Evolutionary conservation across 2,797 vertebrate genomes (phyloP).

Genomic region (Phaenicophaeus curvirostris): DNA sequence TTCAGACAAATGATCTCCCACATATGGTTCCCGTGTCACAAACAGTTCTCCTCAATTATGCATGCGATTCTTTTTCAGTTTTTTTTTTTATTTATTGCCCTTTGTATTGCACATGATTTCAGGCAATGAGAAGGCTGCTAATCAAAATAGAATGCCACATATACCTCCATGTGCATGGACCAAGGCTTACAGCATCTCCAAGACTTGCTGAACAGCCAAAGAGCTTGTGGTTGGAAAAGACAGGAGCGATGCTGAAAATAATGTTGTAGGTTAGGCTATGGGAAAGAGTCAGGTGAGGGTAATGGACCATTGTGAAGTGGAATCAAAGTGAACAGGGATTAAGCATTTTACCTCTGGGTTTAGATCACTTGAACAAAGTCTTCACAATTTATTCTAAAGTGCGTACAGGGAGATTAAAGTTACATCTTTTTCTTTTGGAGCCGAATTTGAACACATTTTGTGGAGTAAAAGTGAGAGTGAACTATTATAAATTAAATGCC

Average conservation of each 20-base stretch:
- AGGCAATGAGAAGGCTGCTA: not conserved
- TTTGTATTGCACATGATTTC: not conserved
- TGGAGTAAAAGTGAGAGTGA: not conserved
- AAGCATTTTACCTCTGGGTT: not conserved
- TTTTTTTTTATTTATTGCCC: not conserved
- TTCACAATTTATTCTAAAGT: not conserved
- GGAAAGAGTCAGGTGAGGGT: not conserved
- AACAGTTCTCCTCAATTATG: not conserved
- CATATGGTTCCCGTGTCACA: not conserved
- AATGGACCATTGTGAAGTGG: not conserved
- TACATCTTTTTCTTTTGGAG: not conserved
- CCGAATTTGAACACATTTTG: not conserved
- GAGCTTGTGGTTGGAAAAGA: not conserved
- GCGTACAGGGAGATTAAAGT: not conserved
- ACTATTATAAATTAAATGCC: not conserved
- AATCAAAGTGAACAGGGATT: not conserved
- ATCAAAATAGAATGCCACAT: not conserved
- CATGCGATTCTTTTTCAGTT: not conserved
- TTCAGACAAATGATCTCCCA: slow-evolving; percentile 38
- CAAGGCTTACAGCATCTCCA: not conserved
- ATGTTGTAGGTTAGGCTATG: not conserved
- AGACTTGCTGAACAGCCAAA: not conserved
- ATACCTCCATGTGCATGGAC: not conserved
- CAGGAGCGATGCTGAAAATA: not conserved
- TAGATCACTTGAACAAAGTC: not conserved